A percentile compares a stretch with the other conserved stretches of the same genome.
Conservation (phyloP, 2,797 vertebrate species). For the Melopsittacus undulatus region DNA sequence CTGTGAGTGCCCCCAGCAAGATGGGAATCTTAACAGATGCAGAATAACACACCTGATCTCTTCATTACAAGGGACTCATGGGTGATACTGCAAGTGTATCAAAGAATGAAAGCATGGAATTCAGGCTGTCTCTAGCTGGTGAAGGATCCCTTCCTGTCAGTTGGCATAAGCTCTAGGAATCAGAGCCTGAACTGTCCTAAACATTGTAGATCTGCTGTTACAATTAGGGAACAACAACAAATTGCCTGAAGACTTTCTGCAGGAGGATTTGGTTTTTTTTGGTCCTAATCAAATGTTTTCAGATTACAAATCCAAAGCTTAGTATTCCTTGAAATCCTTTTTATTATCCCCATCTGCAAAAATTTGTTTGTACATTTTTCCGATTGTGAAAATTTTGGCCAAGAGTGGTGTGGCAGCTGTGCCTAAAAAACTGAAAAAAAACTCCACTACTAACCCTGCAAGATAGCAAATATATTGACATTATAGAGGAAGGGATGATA, state of each 20-base stretch:
- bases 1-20: background rate
- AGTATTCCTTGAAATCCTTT: background rate
- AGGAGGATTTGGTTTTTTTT: background rate
- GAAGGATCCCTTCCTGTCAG: background rate
- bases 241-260: background rate
- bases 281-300: background rate
- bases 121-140: background rate
- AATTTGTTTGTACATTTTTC: background rate
- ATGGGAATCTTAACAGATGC: background rate
- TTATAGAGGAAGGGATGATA: background rate
- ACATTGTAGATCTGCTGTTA: background rate
- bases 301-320: background rate
- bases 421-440: background rate
- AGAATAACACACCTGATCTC: background rate
- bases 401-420: background rate
- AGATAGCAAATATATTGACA: background rate
- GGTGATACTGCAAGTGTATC: background rate
- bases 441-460: background rate
- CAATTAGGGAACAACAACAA: background rate
- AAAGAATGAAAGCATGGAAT: background rate
- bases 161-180: background rate
- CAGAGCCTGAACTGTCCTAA: background rate
- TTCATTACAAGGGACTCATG: background rate
- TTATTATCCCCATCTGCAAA: background rate
- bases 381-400: background rate